Evolutionary conservation across 2,797 vertebrate genomes (phyloP), one percentile per base, ranked within the genome.

Genomic region (Catostomus latipinnis): DNA sequence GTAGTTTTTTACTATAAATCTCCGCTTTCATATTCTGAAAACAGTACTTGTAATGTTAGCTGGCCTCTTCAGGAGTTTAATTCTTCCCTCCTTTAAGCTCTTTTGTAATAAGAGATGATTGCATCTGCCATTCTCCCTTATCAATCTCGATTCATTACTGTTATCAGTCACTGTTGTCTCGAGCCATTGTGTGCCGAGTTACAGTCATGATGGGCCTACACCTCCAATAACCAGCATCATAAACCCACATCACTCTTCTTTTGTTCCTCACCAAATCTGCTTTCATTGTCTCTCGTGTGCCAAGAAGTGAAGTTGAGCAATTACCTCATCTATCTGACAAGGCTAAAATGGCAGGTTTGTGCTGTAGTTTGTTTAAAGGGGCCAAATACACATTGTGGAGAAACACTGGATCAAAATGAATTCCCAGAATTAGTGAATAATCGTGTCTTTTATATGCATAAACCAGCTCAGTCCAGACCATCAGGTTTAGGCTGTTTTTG

Each of bases 141-240:
- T 90, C 88, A 91, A 87, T 88, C 86, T 88, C 86, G 76, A 78
- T 89, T 92, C 89, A 91, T 90, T 88, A 81, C 71, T 86, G 81
- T 74, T 90, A 91, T 92, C 86, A 60, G 79, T 81, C 80, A 78
- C 89, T 34, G 34, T 4, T 34, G 88, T 90, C 89, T 87, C 83
- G 45, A 62, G 81, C 85, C 88, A 88, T 88, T 89, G 88, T 90
- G 77, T 48, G 81, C 87, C 77, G 88, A 90, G 88, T 90, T 73
- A 8, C 85, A 90, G 83, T 86, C 66, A 90, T 92, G 91, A 90
- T 90, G 18, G 12, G 62, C 14, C 85, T 85, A 88, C 86, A 88
- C 88, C 86, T 81, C 84, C 88, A 86, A 84, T 84, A 80, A 71
- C 66, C 72, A 48, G 16, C 79, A 88, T 90, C 87, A 69, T 81